Conservation (phyloP, 1,140 invertebrate genomes). For the Drosophila lini region DNA sequence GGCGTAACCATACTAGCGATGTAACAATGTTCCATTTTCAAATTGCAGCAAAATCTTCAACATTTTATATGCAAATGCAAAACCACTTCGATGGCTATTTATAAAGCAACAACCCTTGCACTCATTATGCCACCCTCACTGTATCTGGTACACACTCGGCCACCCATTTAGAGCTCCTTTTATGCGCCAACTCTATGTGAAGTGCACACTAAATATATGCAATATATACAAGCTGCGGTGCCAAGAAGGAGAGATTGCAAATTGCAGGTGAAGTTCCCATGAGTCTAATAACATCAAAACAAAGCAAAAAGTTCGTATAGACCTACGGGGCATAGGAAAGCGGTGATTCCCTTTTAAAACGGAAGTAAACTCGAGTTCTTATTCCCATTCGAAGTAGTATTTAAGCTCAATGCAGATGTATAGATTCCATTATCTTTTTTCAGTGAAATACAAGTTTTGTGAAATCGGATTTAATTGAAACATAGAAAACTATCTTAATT, state of each 20-base stretch:
- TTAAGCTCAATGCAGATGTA: not conserved
- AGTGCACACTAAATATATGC: slow-evolving; percentile 58
- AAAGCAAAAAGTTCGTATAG: slow-evolving; percentile 11
- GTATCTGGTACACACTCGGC: not conserved
- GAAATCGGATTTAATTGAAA: not conserved
- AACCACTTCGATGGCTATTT: slow-evolving; percentile 51
- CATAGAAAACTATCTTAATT: not conserved
- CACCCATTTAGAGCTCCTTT: slow-evolving; percentile 34
- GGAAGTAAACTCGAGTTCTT: too few species aligned
- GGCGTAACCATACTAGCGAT: not conserved
- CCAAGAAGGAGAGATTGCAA: slow-evolving; percentile 57
- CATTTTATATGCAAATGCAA: slow-evolving; percentile 58
- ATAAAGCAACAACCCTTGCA: slow-evolving; percentile 16
- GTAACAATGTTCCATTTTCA: not conserved
- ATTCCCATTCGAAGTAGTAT: not conserved
- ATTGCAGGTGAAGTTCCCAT: slow-evolving; percentile 64
- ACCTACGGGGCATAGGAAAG: not conserved
- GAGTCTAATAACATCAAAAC: slow-evolving; percentile 66
- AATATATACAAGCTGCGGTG: slow-evolving; percentile 25
- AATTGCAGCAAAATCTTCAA: not conserved
- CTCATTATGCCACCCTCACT: slow-evolving; percentile 50
- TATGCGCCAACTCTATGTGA: slow-evolving; percentile 54
- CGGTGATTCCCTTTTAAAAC: slow-evolving; percentile 20
- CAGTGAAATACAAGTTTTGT: not conserved
- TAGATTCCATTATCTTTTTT: not conserved